phyloP scores from a whole-genome alignment of 2,113 vertebrate species.

The Dromiciops gliroides region DNA sequence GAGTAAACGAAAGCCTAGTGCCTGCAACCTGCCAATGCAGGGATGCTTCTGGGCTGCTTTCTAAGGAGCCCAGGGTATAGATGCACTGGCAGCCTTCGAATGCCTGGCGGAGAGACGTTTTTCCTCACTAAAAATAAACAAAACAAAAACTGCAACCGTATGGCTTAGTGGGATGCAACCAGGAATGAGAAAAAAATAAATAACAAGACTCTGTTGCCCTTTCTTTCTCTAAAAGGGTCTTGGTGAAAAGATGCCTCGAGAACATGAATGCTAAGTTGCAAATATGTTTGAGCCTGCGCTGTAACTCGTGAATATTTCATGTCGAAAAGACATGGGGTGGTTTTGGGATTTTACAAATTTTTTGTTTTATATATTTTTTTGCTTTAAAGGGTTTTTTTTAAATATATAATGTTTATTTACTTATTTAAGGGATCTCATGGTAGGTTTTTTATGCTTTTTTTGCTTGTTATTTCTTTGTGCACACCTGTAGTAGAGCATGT shows the following conservation, averaged over 20 bases:
- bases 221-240: constrained; percentile 79
- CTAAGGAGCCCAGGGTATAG: constrained; percentile 2
- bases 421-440: constrained; percentile 95
- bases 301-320: constrained; percentile 88
- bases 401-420: constrained; percentile 96
- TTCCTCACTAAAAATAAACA: neutral
- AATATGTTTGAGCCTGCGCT: constrained; percentile 82
- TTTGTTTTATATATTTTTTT: constrained; percentile 87
- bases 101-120: neutral
- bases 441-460: constrained; percentile 90
- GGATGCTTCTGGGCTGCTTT: constrained; percentile 67
- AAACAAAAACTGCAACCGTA: neutral
- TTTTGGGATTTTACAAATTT: neutral
- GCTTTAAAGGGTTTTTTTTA: constrained; percentile 88
- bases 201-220: constrained; percentile 76
- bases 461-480: constrained; percentile 93
- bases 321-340: constrained; percentile 84
- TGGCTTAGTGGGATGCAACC: neutral
- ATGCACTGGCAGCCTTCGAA: neutral
- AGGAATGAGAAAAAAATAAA: constrained; percentile 53
- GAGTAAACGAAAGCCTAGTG: constrained; percentile 78
- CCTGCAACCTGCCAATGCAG: constrained; percentile 77
- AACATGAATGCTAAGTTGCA: constrained; percentile 76
- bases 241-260: constrained; percentile 79
- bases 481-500: constrained; percentile 93